Conservation (phyloP, 2,113 vertebrate genomes). For the Marmota flaviventris region DNA sequence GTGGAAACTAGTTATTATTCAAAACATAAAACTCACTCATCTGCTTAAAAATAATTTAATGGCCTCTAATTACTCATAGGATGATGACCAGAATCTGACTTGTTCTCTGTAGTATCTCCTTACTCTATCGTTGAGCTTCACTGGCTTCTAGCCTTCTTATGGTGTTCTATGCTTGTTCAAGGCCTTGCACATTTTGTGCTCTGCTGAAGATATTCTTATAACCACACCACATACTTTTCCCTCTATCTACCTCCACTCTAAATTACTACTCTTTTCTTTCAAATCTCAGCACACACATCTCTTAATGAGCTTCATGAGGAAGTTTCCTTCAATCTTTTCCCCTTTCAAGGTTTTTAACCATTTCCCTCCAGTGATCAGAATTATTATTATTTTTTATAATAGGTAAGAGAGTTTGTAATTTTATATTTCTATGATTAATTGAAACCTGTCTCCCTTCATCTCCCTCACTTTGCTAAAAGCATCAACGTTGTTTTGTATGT, state of each 20-base stretch:
- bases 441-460: neutral
- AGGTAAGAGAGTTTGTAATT: neutral
- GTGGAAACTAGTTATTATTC: neutral
- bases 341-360: neutral
- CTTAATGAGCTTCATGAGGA: neutral
- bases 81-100: neutral
- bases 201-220: neutral
- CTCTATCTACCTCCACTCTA: neutral
- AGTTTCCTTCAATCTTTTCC: neutral
- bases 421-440: conserved; percentile 10
- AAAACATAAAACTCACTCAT: neutral
- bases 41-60: neutral
- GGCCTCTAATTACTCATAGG: neutral
- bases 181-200: neutral
- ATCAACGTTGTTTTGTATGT: neutral
- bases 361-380: neutral
- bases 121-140: neutral
- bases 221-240: neutral
- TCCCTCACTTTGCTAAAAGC: neutral
- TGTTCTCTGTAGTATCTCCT: neutral
- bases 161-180: neutral
- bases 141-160: neutral
- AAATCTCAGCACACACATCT: neutral
- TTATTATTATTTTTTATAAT: neutral
- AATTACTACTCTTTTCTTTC: neutral